These are phyloP conservation scores for Cosmopolites sordidus DNA, from an alignment of 2,888 invertebrate genomes.

Conservation along the genomic window DNA sequence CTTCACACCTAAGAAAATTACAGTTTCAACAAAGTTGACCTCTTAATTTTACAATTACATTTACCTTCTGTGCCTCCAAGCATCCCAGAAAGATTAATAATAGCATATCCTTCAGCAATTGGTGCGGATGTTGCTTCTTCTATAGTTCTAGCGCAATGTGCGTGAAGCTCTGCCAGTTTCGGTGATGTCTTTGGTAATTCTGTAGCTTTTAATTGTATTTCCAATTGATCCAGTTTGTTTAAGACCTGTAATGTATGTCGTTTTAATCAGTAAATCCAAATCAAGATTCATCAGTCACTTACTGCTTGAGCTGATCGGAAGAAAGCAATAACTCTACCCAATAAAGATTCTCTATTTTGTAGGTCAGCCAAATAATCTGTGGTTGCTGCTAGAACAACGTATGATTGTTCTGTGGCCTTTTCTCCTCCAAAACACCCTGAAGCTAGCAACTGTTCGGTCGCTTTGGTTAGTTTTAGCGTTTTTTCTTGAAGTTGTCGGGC, in stretches of 20 bases:
- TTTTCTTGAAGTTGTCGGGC: constrained; percentile 71
- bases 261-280: too few relatives aligned
- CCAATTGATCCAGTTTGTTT: constrained; percentile 68
- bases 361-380: constrained; percentile 68
- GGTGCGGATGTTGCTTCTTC: constrained; percentile 64
- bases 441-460: constrained; percentile 69
- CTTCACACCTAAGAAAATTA: constrained; percentile 51
- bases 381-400: constrained; percentile 60
- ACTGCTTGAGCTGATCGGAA: constrained; percentile 66
- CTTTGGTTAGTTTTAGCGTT: constrained; percentile 70
- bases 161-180: constrained; percentile 63
- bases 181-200: constrained; percentile 62
- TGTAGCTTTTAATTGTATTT: constrained; percentile 64
- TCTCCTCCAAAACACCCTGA: constrained; percentile 68
- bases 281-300: constrained; percentile 31
- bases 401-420: constrained; percentile 63
- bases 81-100: constrained; percentile 61
- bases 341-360: constrained; percentile 64
- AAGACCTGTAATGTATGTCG: constrained; percentile 54
- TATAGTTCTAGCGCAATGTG: constrained; percentile 61
- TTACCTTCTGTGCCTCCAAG: constrained; percentile 55
- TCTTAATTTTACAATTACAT: background rate
- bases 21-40: background rate
- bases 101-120: constrained; percentile 66
- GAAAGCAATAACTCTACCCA: constrained; percentile 66